Percentiles rank a stretch among this genome's conserved stretches.
Conservation (phyloP, 2,113 vertebrate species). For the Melanocharis versteri region DNA sequence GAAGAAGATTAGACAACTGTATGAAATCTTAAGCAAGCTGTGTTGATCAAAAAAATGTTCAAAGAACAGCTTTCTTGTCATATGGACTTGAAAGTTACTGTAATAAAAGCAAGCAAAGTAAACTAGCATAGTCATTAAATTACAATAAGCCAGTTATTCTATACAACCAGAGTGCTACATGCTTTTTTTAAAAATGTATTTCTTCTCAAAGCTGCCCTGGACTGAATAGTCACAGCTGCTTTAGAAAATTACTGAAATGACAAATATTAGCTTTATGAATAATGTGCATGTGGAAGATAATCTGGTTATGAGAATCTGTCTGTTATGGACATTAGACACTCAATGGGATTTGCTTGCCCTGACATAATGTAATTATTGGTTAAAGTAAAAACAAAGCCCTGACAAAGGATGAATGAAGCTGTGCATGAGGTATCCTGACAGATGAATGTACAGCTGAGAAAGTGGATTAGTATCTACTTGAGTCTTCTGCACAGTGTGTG, state of each 20-base stretch:
- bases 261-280: neutral
- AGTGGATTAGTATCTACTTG: neutral
- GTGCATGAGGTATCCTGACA: neutral
- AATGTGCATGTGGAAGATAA: neutral
- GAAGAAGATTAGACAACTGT: neutral
- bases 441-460: neutral
- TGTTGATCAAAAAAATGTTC: neutral
- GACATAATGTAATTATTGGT: neutral
- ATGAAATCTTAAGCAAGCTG: neutral
- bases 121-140: neutral
- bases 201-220: neutral
- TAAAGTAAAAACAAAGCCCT: neutral
- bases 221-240: neutral
- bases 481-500: neutral
- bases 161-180: neutral
- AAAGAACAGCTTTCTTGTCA: neutral
- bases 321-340: neutral
- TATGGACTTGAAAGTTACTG: neutral
- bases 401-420: neutral
- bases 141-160: neutral
- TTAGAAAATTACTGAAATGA: neutral
- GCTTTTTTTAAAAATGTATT: neutral
- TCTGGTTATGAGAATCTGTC: neutral
- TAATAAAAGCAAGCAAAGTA: neutral
- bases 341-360: neutral